Percentiles rank a stretch among this genome's conserved stretches.
These are phyloP conservation scores for Sinotaia quadrata DNA, from an alignment of 2,888 invertebrate genomes.

Conservation along the genomic window DNA sequence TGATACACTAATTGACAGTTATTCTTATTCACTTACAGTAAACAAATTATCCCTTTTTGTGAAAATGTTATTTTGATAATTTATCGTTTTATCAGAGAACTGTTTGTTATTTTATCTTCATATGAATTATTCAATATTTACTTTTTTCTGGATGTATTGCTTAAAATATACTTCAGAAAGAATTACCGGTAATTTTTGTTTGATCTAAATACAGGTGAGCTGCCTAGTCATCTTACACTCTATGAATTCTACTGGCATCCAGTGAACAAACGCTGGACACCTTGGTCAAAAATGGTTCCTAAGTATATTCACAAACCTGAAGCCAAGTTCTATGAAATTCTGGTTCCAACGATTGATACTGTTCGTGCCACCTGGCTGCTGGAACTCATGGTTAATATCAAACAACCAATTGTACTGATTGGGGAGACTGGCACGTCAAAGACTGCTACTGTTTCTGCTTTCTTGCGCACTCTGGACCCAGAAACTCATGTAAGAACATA, in stretches of 20 bases:
- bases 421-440: constrained; percentile 95
- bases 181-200: not conserved
- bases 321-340: constrained; percentile 84
- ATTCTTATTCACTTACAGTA: too few relatives aligned
- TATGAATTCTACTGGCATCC: constrained; percentile 88
- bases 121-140: too few relatives aligned
- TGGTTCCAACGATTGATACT: constrained; percentile 93
- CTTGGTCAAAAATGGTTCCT: constrained; percentile 88
- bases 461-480: constrained; percentile 80
- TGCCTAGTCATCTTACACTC: constrained; percentile 82
- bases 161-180: too few relatives aligned
- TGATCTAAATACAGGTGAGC: constrained; percentile 76
- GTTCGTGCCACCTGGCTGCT: constrained; percentile 85
- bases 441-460: constrained; percentile 89
- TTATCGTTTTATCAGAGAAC: too few relatives aligned
- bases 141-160: too few relatives aligned
- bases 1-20: too few relatives aligned
- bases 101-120: too few relatives aligned
- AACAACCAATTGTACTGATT: constrained; percentile 85
- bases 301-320: constrained; percentile 81
- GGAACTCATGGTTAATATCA: constrained; percentile 79
- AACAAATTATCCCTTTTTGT: too few relatives aligned
- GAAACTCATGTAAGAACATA: constrained; percentile 74
- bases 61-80: too few relatives aligned
- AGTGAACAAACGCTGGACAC: constrained; percentile 81